phyloP scores from a whole-genome alignment of 2,797 vertebrate species.

The Chromobotia macracanthus region DNA sequence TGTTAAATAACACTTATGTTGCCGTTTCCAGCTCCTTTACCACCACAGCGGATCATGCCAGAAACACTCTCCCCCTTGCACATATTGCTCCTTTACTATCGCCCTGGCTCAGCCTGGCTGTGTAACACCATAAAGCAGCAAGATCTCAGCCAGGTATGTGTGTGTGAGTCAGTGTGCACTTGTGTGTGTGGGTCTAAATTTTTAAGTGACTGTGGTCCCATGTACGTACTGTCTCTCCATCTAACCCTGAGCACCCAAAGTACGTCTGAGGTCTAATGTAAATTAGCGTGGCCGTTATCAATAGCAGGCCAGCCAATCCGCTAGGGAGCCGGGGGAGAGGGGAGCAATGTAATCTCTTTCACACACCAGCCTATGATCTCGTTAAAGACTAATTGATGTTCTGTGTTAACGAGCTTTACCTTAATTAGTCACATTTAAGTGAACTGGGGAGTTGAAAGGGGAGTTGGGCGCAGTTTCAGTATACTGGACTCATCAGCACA shows the following conservation, averaged over 20 bases:
- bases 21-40: constrained; percentile 59
- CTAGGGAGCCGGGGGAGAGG: constrained; percentile 60
- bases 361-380: constrained; percentile 81
- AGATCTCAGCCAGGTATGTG: constrained; percentile 42
- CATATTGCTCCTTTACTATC: constrained; percentile 60
- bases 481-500: constrained; percentile 62
- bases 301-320: constrained; percentile 59
- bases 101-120: constrained; percentile 6
- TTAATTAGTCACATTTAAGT: constrained; percentile 81
- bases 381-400: constrained; percentile 82
- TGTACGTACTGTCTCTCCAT: constrained; percentile 14
- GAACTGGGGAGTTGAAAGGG: constrained; percentile 66
- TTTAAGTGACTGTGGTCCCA: background rate
- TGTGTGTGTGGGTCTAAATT: constrained; percentile 14
- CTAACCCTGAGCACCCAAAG: constrained; percentile 41
- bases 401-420: constrained; percentile 82
- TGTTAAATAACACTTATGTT: constrained; percentile 79
- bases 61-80: constrained; percentile 53
- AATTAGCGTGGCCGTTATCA: constrained; percentile 67
- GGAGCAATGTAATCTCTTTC: constrained; percentile 74
- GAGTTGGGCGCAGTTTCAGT: constrained; percentile 64
- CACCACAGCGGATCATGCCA: constrained; percentile 55
- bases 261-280: constrained; percentile 55
- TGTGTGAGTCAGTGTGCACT: constrained; percentile 52
- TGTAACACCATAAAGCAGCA: background rate